Evolutionary conservation across 2,888 invertebrate species (phyloP), one percentile per base, ranked within the genome.

Genomic region (Strigamia transsilvanica): DNA sequence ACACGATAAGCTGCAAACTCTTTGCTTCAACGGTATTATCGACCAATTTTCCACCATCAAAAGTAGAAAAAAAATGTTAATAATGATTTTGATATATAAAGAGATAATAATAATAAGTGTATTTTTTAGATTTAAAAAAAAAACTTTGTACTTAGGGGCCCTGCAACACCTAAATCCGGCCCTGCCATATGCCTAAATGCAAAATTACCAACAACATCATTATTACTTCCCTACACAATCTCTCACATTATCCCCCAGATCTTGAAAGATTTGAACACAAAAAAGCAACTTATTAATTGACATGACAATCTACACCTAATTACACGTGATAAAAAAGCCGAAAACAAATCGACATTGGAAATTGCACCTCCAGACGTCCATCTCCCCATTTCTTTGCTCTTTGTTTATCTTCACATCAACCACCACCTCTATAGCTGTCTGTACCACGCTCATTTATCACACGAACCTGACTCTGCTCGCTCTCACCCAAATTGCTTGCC

Each of bases 401-500:
- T 66, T 66, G 66, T 66, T 66, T 66, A 66, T 66, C 66, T 12
- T 66, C 66, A 66, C 61, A 66, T 66, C 32, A 21, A 66, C 32
- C 32, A 23, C 23, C 27, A 9, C 32, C 13, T 27, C 27, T 7
- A 23, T 66, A 51, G 66, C 66, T 66, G 66, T 66, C 66, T 66
- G 7, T 66, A 27, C 66, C 23, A 12, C 27, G 15, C 66, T 66
- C 27, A 66, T 66, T 66, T 66, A 66, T 66, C 66, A 66, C 23
- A 9, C 32, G 66, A 66, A 66, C 66, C 66, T 66, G 66, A 66
- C 66, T 66, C 66, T 66, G 66, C 66, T 66, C 27, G 66, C 66
- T 66, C 27, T 66, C 66, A 27, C 23, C 66, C 66, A 23, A 66
- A 66, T 27, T 66, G 23, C 27, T 27, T 27, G 66, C 27, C 66